Conservation (phyloP, 2,797 vertebrate genomes). For the Poecile montanus region DNA sequence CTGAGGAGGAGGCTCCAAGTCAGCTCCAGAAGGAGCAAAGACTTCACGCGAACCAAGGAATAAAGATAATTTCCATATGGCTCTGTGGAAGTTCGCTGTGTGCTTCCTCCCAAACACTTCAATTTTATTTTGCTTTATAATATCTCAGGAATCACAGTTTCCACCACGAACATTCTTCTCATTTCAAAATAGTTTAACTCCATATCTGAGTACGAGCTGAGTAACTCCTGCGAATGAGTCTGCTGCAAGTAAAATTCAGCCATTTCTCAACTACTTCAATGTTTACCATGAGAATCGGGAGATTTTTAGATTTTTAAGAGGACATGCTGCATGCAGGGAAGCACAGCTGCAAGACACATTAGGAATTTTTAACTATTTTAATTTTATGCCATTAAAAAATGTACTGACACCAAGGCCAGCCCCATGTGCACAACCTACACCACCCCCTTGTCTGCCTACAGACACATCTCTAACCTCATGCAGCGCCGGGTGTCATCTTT, state of each 20-base stretch:
- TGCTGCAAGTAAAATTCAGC: neutral
- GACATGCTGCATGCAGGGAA: neutral
- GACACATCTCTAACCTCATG: neutral
- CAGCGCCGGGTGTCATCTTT: neutral
- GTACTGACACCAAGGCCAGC: neutral
- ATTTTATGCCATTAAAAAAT: neutral
- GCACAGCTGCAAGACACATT: neutral
- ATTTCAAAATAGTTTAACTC: neutral
- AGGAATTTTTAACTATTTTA: neutral
- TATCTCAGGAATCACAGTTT: neutral
- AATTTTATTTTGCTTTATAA: neutral
- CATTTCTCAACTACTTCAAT: neutral
- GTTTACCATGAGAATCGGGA: neutral
- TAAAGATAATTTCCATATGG: neutral
- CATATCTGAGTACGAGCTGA: neutral
- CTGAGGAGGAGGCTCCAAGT: neutral
- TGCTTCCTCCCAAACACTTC: neutral
- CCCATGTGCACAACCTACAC: no score
- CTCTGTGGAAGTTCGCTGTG: neutral
- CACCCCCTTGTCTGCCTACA: neutral
- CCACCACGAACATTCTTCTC: neutral
- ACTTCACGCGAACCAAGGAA: neutral
- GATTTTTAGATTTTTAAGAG: neutral
- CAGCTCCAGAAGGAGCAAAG: neutral
- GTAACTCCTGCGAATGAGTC: neutral